phyloP scores from a whole-genome alignment of 2,113 vertebrate genomes.

The Sorex fumeus region DNA sequence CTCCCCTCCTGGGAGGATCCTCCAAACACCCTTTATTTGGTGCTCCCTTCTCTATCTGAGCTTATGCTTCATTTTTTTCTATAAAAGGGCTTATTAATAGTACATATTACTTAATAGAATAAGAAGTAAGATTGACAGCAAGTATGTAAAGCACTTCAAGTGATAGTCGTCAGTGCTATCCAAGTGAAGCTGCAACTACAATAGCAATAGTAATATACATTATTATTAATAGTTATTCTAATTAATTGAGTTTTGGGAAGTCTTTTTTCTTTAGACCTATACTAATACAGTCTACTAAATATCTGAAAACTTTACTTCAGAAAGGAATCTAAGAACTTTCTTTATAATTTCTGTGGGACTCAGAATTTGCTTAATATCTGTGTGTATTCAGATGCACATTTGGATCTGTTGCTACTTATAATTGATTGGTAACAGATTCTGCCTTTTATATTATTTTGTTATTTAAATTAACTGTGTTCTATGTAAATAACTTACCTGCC shows the following conservation, averaged over 20 bases:
- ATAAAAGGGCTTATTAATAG: neutral
- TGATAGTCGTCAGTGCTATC: neutral
- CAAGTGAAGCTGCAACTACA: neutral
- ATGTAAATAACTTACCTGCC: conserved; percentile 14
- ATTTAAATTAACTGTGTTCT: conserved; percentile 10
- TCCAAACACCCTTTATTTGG: too few relatives aligned
- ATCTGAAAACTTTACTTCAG: neutral
- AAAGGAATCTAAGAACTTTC: neutral
- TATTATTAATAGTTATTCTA: neutral
- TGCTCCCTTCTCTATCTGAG: too few relatives aligned
- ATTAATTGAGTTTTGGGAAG: conserved; percentile 6
- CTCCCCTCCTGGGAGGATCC: too few relatives aligned
- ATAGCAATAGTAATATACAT: neutral
- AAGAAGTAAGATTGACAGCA: neutral
- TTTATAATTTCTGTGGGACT: neutral
- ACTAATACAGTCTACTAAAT: neutral
- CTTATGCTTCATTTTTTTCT: conserved; percentile 29
- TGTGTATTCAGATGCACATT: neutral
- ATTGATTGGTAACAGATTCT: neutral
- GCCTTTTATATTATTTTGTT: conserved; percentile 39
- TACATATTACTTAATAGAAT: neutral
- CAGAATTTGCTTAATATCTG: neutral
- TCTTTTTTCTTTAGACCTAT: neutral
- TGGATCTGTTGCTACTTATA: neutral
- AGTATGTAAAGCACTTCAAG: neutral